Percentiles rank a stretch among this genome's conserved stretches.
Conservation (phyloP, 2,797 vertebrate species). For the Lepilemur septentrionalis region DNA sequence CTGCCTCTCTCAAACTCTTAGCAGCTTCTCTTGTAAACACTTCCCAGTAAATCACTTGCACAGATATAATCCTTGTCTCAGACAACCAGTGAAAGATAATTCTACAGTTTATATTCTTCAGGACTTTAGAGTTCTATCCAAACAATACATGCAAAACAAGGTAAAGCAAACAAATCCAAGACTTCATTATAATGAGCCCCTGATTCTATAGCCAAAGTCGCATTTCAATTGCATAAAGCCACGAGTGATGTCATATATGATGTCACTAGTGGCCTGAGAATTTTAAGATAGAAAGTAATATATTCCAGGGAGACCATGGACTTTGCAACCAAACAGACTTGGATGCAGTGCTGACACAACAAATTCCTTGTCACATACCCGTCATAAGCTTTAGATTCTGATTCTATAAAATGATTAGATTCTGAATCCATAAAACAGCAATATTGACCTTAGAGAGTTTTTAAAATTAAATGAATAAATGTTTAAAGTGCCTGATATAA, state of each 20-base stretch:
- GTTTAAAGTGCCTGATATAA: background rate
- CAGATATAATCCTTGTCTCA: background rate
- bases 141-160: conserved; percentile 24
- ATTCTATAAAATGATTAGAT: conserved; percentile 19
- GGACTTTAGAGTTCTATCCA: background rate
- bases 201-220: background rate
- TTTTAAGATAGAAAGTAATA: background rate
- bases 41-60: background rate
- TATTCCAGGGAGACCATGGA: background rate
- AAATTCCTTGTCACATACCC: background rate
- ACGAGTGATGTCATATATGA: background rate
- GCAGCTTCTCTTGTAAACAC: background rate
- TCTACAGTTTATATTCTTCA: background rate
- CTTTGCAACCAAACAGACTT: background rate
- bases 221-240: background rate
- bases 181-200: background rate
- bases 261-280: background rate
- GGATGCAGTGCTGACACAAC: background rate
- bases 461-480: conserved; percentile 21
- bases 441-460: background rate
- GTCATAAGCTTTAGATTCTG: background rate
- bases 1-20: background rate
- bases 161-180: background rate
- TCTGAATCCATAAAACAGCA: conserved; percentile 9
- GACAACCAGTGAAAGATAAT: background rate